Base-by-base conservation (phyloP, 1,140 invertebrate species). In the Cotesia chilonis region DNA sequence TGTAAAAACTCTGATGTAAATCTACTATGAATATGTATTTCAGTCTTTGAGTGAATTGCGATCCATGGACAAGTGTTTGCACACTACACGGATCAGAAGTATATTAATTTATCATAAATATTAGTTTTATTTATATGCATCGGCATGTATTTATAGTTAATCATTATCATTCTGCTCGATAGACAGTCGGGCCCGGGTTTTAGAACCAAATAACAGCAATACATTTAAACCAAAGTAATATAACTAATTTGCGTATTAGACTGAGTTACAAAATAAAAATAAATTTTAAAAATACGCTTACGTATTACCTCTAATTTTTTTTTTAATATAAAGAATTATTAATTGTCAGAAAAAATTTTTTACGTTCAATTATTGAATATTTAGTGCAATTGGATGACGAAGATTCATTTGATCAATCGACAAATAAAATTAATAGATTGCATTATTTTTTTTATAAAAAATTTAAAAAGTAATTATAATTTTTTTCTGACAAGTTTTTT, bases 301-400 rank as follows among this genome's bases (percentile, higher is more conserved):
- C 28, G 28, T 28, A 28, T 28, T 28, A 28, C 1, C 28, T 28
- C 28, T 28, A 28, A 28, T 28, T 28, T 28, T 28, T 28, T 28
- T 28, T 28, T 28, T 28, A 28, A 28, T 28, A 1, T 28, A 28
- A 28, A 28, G 1, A 28, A 28, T 28, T 28, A 28, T 28, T 28
- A 28, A 28, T 1, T 28, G 3, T 28, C 28, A 28, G 28, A 28
- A 28, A 28, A 28, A 28, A 28, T 28, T 28, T 47, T 47, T 47
- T 47, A 47, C 6, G 10, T 47, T 28, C 28, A 28, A 28, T 47
- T 47, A 4, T 4, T 47, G 10, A 47, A 47, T 47, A 0, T 70
- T 79, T 77, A 60, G 36, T 65, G 10, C 77, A 82, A 80, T 81
- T 81, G 81, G 81, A 82, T 83, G 81, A 83, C 81, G 76, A 79